phyloP scores from a whole-genome alignment of 2,888 invertebrate genomes.

The Oligia strigilis region DNA sequence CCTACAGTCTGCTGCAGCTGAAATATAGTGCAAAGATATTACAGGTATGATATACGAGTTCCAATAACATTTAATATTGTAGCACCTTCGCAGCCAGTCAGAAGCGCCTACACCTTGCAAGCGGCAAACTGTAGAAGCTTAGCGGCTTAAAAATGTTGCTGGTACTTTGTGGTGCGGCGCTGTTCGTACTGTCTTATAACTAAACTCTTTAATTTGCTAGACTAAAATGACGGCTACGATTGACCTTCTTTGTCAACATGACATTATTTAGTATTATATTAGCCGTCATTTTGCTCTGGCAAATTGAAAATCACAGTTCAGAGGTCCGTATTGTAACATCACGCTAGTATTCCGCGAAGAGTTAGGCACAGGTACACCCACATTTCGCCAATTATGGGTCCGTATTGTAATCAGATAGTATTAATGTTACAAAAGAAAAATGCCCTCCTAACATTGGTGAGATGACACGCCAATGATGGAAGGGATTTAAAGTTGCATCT shows the following conservation, averaged over 20 bases:
- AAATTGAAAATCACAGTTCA: background rate
- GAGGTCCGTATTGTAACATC: background rate
- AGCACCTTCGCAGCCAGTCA: conserved; percentile 12
- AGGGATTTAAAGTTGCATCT: background rate
- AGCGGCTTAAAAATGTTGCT: conserved; percentile 13
- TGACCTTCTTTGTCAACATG: too few species aligned
- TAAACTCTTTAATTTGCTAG: background rate
- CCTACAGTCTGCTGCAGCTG: conserved; percentile 26
- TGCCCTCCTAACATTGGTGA: background rate
- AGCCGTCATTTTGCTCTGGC: too few species aligned
- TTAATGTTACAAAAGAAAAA: background rate
- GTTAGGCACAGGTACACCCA: too few species aligned
- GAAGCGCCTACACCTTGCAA: conserved; percentile 35
- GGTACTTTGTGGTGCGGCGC: background rate
- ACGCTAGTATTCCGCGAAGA: background rate
- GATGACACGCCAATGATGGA: background rate
- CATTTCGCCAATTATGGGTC: background rate
- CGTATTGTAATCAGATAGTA: background rate
- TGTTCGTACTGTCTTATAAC: background rate
- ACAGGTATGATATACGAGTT: conserved; percentile 44
- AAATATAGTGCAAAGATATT: conserved; percentile 44
- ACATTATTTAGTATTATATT: too few species aligned
- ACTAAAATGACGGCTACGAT: too few species aligned
- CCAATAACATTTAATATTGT: conserved; percentile 54
- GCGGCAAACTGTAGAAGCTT: conserved; percentile 14